Evolutionary conservation across 2,888 invertebrate species (phyloP), one percentile per base, ranked within the genome.

Genomic region (Agrilus cyanescens): DNA sequence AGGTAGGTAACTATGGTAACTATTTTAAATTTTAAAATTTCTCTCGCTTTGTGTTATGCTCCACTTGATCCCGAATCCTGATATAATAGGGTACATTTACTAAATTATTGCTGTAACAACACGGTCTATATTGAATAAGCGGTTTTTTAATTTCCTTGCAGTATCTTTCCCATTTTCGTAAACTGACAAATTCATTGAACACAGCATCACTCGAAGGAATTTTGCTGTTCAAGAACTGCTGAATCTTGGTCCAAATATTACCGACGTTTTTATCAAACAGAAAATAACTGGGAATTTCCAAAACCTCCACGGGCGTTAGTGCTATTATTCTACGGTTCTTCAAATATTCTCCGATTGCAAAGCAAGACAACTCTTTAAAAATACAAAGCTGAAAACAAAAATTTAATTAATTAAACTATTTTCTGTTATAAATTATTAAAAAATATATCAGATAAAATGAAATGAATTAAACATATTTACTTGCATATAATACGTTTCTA

Each of bases 211-310:
- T 72, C 3, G 65, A 67, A 1, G 80, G 80, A 52, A 78, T 75
- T 62, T 74, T 67, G 1, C 70, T 72, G 44, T 75, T 70, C 42
- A 81, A 62, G 52, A 74, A 80, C 38, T 76, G 69, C 50, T 71
- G 68, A 20, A 80, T 75, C 25, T 76, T 70, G 18, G 72, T 69
- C 80, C 81, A 82, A 32, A 80, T 75, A 53, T 80, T 77, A 6
- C 75, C 76, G 1, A 72, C 72, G 57, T 79, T 80, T 36, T 75
- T 74, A 51, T 80, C 76, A 32, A 78, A 57, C 12, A 85, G 65
- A 76, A 81, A 85, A 54, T 78, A 78, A 46, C 76, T 73, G 0
- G 85, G 85, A 43, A 85, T 61, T 32, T 81, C 62, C 56, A 85
- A 68, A 51, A 83, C 83, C 50, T 74, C 73, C 4, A 80, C 76